phyloP scores from a whole-genome alignment of 2,113 vertebrate species.

The Sialia sialis region DNA sequence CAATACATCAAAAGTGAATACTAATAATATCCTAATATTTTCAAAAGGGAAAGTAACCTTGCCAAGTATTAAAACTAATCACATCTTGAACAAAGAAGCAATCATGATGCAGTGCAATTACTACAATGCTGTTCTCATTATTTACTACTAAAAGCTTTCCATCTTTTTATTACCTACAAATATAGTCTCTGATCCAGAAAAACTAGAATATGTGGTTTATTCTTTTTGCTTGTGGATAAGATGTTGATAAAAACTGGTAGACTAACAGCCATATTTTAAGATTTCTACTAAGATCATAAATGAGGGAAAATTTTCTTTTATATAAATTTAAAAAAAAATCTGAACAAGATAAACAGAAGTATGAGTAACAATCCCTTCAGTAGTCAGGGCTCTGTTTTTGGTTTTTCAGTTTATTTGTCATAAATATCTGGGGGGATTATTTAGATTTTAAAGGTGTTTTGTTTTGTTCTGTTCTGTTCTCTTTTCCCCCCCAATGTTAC shows the following conservation, averaged over 20 bases:
- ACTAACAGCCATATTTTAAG: conserved; percentile 14
- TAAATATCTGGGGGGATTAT: not conserved
- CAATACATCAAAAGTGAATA: not conserved
- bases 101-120: not conserved
- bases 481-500: not conserved
- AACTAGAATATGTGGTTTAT: not conserved
- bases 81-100: not conserved
- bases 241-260: not conserved
- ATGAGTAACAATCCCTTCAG: not conserved
- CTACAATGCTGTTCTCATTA: not conserved
- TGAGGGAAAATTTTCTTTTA: not conserved
- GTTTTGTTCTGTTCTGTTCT: not conserved
- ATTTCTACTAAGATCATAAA: not conserved
- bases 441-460: not conserved
- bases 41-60: not conserved
- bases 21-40: not conserved
- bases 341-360: accelerated
- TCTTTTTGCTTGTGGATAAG: conserved; percentile 16
- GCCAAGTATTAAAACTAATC: not conserved
- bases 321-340: not conserved
- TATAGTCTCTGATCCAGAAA: not conserved
- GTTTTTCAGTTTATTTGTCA: not conserved
- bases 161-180: not conserved
- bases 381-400: not conserved
- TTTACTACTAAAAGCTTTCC: not conserved